Percentiles rank a stretch among this genome's conserved stretches.
Evolutionary conservation across 2,797 vertebrate species (phyloP).

Genomic region (Aulostomus chinensis): DNA sequence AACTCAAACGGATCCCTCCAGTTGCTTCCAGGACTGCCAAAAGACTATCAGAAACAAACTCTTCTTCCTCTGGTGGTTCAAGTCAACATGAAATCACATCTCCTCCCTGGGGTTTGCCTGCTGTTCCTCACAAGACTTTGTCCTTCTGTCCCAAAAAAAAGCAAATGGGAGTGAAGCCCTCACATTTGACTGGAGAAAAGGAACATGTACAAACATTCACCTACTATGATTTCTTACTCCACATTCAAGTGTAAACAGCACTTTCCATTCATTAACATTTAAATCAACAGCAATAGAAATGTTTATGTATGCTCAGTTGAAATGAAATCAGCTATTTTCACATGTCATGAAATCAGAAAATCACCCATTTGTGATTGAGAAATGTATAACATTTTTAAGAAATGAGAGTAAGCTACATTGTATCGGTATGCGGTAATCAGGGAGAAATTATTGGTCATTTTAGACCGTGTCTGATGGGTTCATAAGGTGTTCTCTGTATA

Average conservation of each 20-base stretch:
- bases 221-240: slow-evolving; percentile 49
- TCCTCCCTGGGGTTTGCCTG: slow-evolving; percentile 25
- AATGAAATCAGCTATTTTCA: slow-evolving; percentile 76
- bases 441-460: slow-evolving; percentile 73
- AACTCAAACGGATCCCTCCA: slow-evolving; percentile 40
- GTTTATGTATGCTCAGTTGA: slow-evolving; percentile 64
- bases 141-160: slow-evolving; percentile 25
- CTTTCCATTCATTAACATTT: slow-evolving; percentile 58
- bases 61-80: slow-evolving; percentile 49
- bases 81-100: slow-evolving; percentile 36
- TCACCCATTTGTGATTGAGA: slow-evolving; percentile 71
- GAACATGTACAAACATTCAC: slow-evolving; percentile 39
- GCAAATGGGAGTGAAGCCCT: slow-evolving; percentile 30
- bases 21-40: slow-evolving; percentile 55
- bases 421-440: slow-evolving; percentile 70
- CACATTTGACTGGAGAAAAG: slow-evolving; percentile 29
- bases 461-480: slow-evolving; percentile 62
- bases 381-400: slow-evolving; percentile 70
- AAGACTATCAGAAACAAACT: slow-evolving; percentile 28
- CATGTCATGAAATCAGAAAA: slow-evolving; percentile 57
- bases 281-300: slow-evolving; percentile 66
- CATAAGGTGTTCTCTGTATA: slow-evolving; percentile 64
- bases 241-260: slow-evolving; percentile 56
- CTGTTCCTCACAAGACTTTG: slow-evolving; percentile 35
- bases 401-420: slow-evolving; percentile 62